These are phyloP conservation scores for Paramacrobiotus metropolitanus DNA, from an alignment of 1,140 invertebrate species.

Conservation along the genomic window DNA sequence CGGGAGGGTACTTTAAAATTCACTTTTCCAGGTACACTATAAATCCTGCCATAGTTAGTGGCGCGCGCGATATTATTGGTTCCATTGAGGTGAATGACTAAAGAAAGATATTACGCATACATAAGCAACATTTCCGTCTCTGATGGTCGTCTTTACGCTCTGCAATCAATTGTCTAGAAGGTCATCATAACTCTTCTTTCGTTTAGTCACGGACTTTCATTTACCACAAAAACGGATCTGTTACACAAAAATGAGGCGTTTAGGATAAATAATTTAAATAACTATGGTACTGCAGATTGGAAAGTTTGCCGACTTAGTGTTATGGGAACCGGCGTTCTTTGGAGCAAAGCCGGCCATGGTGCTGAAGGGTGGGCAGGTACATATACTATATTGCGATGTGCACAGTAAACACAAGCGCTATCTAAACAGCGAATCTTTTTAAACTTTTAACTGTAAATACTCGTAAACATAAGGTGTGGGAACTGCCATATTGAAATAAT, in stretches of 20 bases:
- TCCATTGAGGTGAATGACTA: slow-evolving; percentile 17
- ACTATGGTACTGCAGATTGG: slow-evolving; percentile 12
- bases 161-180: not conserved
- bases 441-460: not conserved
- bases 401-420: not conserved
- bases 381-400: not conserved
- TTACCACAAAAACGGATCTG: no score
- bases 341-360: slow-evolving; percentile 23
- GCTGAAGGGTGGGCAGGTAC: slow-evolving; percentile 22
- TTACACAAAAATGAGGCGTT: no score
- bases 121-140: not conserved
- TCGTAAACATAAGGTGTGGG: not conserved
- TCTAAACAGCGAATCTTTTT: not conserved
- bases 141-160: not conserved
- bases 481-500: not conserved
- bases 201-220: no score
- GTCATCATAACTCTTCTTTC: no score
- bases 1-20: not conserved
- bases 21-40: slow-evolving; percentile 24
- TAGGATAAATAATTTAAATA: not conserved
- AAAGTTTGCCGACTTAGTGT: slow-evolving; percentile 22
- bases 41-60: slow-evolving; percentile 22
- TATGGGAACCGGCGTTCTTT: slow-evolving; percentile 25
- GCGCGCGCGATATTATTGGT: slow-evolving; percentile 19
- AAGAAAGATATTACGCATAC: not conserved